Evolutionary conservation across 2,797 vertebrate genomes (phyloP), one percentile per base, ranked within the genome.

Genomic region (Brachyrhaphis roseni): DNA sequence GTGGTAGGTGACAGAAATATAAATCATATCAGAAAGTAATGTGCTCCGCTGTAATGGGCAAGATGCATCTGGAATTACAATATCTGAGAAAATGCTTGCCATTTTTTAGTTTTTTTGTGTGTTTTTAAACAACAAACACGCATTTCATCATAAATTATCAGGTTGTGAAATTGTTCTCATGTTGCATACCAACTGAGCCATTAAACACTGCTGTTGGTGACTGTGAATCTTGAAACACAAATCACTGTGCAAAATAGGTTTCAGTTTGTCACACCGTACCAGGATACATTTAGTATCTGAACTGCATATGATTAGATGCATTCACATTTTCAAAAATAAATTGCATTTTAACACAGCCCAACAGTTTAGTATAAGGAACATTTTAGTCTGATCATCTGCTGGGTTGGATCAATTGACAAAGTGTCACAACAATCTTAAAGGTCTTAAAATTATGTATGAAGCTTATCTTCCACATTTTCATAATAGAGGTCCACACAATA

Each of bases 111-210:
- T 47, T 34, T 34, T 4, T 18, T 51, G 1, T 57, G 12, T 75
- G 36, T 75, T 88, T 78, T 78, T 34, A 51, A 59, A 84, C 51
- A 75, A 71, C 64, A 85, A 84, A 84, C 75, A 75, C 28, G 77
- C 73, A 75, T 43, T 3, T 81, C 43, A 80, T 87, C 64, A 80
- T 28, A 77, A 75, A 79, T 86, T 62, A 90, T 83, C 53, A 83
- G 76, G 81, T 80, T 89, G 80, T 78, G 74, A 86, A 85, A 89
- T 43, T 83, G 70, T 76, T 80, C 81, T 80, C 8, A 78, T 78
- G 84, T 75, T 26, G 64, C 12, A 71, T 55, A 66, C 41, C 57
- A 77, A 66, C 79, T 28, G 51, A 82, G 74, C 70, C 31, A 76
- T 88, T 53, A 77, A 39, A 62, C 20, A 71, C 46, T 82, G 51